Percentiles rank a stretch among this genome's conserved stretches.
phyloP scores from a whole-genome alignment of 2,888 invertebrate species.

The Ophioninae sp. region DNA sequence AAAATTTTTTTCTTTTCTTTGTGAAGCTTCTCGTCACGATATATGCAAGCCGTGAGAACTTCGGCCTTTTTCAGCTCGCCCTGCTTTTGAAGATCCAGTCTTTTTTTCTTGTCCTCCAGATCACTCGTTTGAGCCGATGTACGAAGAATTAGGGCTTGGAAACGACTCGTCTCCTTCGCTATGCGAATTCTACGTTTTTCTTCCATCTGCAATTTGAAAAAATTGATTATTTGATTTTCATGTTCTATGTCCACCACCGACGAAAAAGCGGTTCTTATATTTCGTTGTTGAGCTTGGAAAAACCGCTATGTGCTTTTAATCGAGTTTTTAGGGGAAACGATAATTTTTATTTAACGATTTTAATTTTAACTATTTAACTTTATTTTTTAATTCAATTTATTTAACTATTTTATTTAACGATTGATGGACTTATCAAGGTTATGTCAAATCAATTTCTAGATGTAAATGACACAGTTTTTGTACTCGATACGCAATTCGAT shows the following conservation, averaged over 20 bases:
- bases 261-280: background rate
- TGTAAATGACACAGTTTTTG: too few relatives aligned
- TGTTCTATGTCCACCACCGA: too few relatives aligned
- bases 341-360: background rate
- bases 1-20: conserved; percentile 70
- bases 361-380: too few relatives aligned
- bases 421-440: too few relatives aligned
- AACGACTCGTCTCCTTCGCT: conserved; percentile 69
- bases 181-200: conserved; percentile 71
- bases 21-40: conserved; percentile 69
- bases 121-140: conserved; percentile 66
- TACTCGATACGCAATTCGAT: too few relatives aligned
- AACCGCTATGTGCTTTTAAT: too few relatives aligned
- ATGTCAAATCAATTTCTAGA: too few relatives aligned
- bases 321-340: too few relatives aligned
- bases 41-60: conserved; percentile 62
- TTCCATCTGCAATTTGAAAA: conserved; percentile 70
- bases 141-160: conserved; percentile 70
- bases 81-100: conserved; percentile 67
- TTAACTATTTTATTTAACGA: too few relatives aligned
- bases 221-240: background rate
- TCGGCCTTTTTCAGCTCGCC: conserved; percentile 71
- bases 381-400: too few relatives aligned
- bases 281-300: too few relatives aligned
- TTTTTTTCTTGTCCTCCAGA: conserved; percentile 71